These are phyloP conservation scores for Tanypteryx hageni DNA, from an alignment of 2,888 invertebrate species.

Conservation along the genomic window DNA sequence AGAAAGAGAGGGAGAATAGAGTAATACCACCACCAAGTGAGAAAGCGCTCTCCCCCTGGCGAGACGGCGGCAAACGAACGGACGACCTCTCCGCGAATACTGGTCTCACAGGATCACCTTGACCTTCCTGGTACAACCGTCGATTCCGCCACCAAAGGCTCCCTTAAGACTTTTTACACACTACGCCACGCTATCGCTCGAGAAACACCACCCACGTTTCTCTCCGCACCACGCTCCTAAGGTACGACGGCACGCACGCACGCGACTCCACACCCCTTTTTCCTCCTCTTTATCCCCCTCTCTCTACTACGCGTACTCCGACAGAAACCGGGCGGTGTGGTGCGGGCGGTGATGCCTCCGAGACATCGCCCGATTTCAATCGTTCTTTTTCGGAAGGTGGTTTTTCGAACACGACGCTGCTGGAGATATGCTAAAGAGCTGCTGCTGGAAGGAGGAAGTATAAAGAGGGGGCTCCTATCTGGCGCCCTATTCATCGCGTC, in stretches of 20 bases:
- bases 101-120: background rate
- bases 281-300: no score
- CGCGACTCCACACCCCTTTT: no score
- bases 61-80: background rate
- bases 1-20: background rate
- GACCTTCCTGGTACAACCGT: slow-evolving; percentile 20
- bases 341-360: background rate
- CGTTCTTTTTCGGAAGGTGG: background rate
- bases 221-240: background rate
- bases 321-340: no score
- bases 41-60: background rate
- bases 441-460: background rate
- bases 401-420: background rate
- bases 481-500: background rate
- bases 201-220: slow-evolving; percentile 14
- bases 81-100: slow-evolving; percentile 32
- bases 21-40: background rate
- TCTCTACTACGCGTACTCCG: no score
- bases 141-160: slow-evolving; percentile 9
- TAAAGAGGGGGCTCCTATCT: background rate
- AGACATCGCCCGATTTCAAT: slow-evolving; percentile 6
- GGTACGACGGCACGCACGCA: no score
- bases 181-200: background rate
- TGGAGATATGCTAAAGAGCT: slow-evolving; percentile 14
- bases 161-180: background rate